phyloP scores from a whole-genome alignment of 2,888 invertebrate species.

The Glaucopsyche alexis region DNA sequence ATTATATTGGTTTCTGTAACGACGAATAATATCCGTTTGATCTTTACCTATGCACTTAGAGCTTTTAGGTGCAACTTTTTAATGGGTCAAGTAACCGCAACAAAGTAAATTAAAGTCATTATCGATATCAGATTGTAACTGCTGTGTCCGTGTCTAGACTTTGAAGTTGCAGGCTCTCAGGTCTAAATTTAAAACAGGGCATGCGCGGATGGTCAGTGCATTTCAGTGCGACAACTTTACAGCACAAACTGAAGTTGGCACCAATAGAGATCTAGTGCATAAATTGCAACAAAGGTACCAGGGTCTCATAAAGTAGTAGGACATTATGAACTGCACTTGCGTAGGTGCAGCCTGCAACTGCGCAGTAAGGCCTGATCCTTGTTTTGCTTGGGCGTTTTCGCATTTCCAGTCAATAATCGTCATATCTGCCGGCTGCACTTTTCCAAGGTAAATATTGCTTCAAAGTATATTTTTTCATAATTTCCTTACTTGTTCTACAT shows the following conservation, averaged over 20 bases:
- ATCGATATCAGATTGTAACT: slow-evolving; percentile 21
- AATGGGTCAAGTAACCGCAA: not conserved
- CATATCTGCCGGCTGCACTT: not conserved
- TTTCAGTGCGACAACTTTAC: slow-evolving; percentile 38
- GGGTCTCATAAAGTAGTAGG: slow-evolving; percentile 42
- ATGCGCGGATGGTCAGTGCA: slow-evolving; percentile 41
- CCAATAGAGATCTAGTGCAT: slow-evolving; percentile 38
- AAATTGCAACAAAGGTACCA: slow-evolving; percentile 43
- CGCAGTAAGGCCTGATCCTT: slow-evolving; percentile 38
- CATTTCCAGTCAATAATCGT: not conserved
- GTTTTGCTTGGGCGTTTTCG: slow-evolving; percentile 26
- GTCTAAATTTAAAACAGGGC: slow-evolving; percentile 34
- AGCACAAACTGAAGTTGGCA: slow-evolving; percentile 35
- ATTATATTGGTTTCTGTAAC: too few relatives aligned
- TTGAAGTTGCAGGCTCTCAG: not conserved
- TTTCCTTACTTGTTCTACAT: not conserved
- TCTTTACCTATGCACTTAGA: too few relatives aligned
- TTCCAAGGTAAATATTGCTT: slow-evolving; percentile 12
- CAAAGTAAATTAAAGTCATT: not conserved
- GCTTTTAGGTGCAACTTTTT: too few relatives aligned
- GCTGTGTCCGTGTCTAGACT: slow-evolving; percentile 19
- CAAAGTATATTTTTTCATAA: not conserved
- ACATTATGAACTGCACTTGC: slow-evolving; percentile 37
- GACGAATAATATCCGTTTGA: too few relatives aligned
- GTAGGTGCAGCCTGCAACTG: slow-evolving; percentile 45